phyloP scores from a whole-genome alignment of 2,888 invertebrate genomes.

The Drosophila pegasa region DNA sequence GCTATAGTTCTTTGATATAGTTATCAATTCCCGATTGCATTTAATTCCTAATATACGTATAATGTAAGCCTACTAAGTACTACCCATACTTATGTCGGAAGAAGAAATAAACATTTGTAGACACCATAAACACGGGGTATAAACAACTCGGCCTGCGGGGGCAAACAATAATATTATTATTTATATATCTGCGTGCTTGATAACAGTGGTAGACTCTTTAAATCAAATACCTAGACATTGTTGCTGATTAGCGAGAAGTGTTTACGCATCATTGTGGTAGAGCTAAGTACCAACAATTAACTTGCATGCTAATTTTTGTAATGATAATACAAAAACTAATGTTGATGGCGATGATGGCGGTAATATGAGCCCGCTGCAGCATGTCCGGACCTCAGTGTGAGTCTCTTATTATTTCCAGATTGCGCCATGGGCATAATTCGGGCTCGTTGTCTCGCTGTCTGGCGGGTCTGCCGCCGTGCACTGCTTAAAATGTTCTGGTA shows the following conservation, averaged over 20 bases:
- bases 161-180: background rate
- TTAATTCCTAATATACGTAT: background rate
- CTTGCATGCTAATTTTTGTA: slow-evolving; percentile 33
- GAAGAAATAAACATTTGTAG: too few relatives aligned
- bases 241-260: background rate
- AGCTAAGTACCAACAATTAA: slow-evolving; percentile 18
- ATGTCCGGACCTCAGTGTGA: slow-evolving; percentile 23
- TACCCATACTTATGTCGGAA: background rate
- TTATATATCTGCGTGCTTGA: background rate
- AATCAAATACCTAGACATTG: background rate
- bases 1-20: background rate
- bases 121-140: too few relatives aligned
- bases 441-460: slow-evolving; percentile 1
- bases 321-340: slow-evolving; percentile 47
- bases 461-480: background rate
- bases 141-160: background rate
- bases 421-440: slow-evolving; percentile 35
- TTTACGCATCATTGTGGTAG: slow-evolving; percentile 1
- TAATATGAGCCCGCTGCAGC: slow-evolving; percentile 27
- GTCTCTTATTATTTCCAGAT: slow-evolving; percentile 45
- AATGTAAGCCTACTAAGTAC: background rate
- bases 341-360: slow-evolving; percentile 39
- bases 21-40: background rate
- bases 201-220: background rate
- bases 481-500: slow-evolving; percentile 39